phyloP scores from a whole-genome alignment of 2,113 vertebrate species.

The Echinops telfairi region DNA sequence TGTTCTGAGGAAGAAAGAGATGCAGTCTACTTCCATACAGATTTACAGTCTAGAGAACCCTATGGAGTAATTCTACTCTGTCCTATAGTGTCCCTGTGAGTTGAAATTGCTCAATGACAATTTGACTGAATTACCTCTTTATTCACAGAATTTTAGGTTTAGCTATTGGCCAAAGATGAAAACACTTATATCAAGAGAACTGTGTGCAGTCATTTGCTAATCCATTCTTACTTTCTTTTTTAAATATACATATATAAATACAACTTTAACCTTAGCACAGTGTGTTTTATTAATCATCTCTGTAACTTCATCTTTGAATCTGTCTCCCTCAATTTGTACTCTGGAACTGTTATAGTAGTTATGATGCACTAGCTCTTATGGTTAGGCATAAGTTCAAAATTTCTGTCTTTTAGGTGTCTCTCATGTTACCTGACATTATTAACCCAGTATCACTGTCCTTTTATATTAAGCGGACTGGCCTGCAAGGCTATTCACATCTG shows the following conservation, averaged over 20 bases:
- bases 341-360: not conserved
- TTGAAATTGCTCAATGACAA: too few species aligned
- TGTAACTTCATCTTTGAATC: not conserved
- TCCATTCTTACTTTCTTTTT: not conserved
- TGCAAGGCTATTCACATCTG: not conserved
- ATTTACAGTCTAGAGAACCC: too few species aligned
- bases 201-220: not conserved
- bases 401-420: not conserved
- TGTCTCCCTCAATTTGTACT: not conserved
- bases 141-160: not conserved
- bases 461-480: not conserved
- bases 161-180: not conserved
- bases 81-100: too few species aligned
- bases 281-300: not conserved
- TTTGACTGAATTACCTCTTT: not conserved
- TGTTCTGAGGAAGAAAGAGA: too few species aligned
- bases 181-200: not conserved
- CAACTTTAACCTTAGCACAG: not conserved
- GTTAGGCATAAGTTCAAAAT: not conserved
- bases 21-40: too few species aligned
- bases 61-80: too few species aligned
- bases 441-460: not conserved
- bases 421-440: not conserved
- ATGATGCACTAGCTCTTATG: not conserved
- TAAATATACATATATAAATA: too few species aligned